These are phyloP conservation scores for Aplocera efformata DNA, from an alignment of 2,888 invertebrate species.

Conservation along the genomic window DNA sequence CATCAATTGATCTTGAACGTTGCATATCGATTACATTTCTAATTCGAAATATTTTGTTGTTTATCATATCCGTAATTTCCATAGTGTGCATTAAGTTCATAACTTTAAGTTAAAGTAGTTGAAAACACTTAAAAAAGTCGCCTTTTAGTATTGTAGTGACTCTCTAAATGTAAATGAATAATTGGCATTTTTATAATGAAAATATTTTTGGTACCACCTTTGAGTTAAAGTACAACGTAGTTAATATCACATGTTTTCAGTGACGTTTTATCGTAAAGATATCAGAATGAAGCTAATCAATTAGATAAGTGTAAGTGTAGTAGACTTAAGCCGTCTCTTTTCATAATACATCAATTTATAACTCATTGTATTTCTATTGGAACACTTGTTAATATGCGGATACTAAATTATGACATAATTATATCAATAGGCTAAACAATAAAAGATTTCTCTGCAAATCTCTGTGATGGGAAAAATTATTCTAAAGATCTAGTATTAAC, in stretches of 20 bases:
- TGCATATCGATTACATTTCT: slow-evolving; percentile 80
- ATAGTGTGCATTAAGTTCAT: slow-evolving; percentile 66
- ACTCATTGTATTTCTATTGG: slow-evolving; percentile 66
- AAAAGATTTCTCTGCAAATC: slow-evolving; percentile 70
- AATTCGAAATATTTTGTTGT: slow-evolving; percentile 72
- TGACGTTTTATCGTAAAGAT: slow-evolving; percentile 66
- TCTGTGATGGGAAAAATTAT: slow-evolving; percentile 77
- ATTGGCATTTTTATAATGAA: slow-evolving; percentile 67
- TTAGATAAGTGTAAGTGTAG: slow-evolving; percentile 53
- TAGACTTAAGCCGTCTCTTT: slow-evolving; percentile 71
- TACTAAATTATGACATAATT: slow-evolving; percentile 69
- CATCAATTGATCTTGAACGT: slow-evolving; percentile 69
- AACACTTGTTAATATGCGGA: slow-evolving; percentile 65
- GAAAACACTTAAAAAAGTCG: slow-evolving; percentile 50
- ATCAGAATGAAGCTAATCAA: slow-evolving; percentile 66
- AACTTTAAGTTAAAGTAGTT: slow-evolving; percentile 67
- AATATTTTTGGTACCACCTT: slow-evolving; percentile 79
- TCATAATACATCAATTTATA: slow-evolving; percentile 65
- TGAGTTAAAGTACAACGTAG: slow-evolving; percentile 79
- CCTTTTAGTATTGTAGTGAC: slow-evolving; percentile 67
- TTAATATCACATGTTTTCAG: slow-evolving; percentile 68
- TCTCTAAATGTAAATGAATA: slow-evolving; percentile 57
- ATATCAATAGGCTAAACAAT: slow-evolving; percentile 73
- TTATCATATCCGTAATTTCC: slow-evolving; percentile 68
- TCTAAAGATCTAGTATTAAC: slow-evolving; percentile 78